A percentile compares a stretch with the other conserved stretches of the same genome.
Evolutionary conservation across 2,888 invertebrate species (phyloP).

Genomic region (Calephelis perditalis): DNA sequence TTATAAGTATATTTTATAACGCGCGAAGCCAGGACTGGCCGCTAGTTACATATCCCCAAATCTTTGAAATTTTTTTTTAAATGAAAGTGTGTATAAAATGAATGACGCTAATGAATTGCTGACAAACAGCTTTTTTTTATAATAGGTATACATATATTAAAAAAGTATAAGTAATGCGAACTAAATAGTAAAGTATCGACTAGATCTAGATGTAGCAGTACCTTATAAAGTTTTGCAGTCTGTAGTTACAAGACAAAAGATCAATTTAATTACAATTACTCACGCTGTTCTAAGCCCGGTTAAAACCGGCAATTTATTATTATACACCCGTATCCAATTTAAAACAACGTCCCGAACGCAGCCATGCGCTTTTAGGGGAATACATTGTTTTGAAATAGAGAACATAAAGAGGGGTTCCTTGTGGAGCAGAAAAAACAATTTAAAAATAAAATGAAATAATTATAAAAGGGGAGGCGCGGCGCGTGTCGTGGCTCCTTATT

Average conservation of each 20-base stretch:
- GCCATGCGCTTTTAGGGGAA: conserved; percentile 57
- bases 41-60: too few species aligned
- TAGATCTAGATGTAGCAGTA: background rate
- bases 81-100: too few species aligned
- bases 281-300: conserved; percentile 62
- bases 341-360: conserved; percentile 58
- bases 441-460: conserved; percentile 78
- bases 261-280: conserved; percentile 76
- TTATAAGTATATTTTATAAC: too few species aligned
- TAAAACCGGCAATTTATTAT: conserved; percentile 76
- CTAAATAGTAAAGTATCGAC: too few species aligned
- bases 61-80: too few species aligned
- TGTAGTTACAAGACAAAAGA: conserved; percentile 42
- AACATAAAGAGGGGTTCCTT: conserved; percentile 66
- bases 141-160: too few species aligned
- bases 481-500: conserved; percentile 70
- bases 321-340: conserved; percentile 77
- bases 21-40: too few species aligned
- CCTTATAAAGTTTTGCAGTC: background rate
- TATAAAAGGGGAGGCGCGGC: conserved; percentile 71
- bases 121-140: too few species aligned
- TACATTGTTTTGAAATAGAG: conserved; percentile 64
- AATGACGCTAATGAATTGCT: too few species aligned
- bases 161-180: too few species aligned
- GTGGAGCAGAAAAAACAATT: conserved; percentile 74